Base-by-base conservation (phyloP, 2,113 vertebrate species). In the Perca schrenkii region DNA sequence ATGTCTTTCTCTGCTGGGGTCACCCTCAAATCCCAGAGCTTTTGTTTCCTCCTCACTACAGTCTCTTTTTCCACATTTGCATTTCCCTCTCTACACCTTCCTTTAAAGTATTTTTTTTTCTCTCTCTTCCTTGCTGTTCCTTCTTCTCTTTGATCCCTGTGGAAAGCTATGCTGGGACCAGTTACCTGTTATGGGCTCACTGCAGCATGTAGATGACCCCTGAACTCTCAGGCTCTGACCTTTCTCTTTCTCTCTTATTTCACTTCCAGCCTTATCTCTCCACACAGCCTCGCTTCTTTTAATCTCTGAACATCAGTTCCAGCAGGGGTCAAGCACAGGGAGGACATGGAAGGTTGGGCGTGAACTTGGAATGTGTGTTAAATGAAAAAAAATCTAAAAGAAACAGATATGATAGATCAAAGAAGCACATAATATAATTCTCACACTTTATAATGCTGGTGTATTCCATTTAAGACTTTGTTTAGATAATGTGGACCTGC, bases 201-300 rank as follows among this genome's bases (percentile, higher is more conserved):
- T 77, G 78, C 52, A 56, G 63, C 74, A 69, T 21, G 5, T 49
- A 72, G 78, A 77, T 87, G 90, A 91, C 89, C 88, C 58, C 67
- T 83, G 85, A 88, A 74, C 90, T 84, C 62, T 14, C 43, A 22
- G 58, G 52, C 57, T 58, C 62, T 82, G 66, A 87, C 84, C 82
- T 80, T 36, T 79, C 47, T 67, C 70, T 73, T 68, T 62, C 22
- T 74, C 52, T 53, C 66, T 50, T 60, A 28, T 81, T 21, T 82
- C 69, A 61, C 50, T 50, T 71, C 50, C 28, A 60, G 52, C 47
- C 79, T 89, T 92, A 89, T 90, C 86, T 88, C 53, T n/a, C n/a
- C 72, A 25, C 79, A 81, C 90, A 90, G 77, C 25, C 79, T 60
- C 31, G 13, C 10, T 69, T 76, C 56, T 72, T 89, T 86, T 92